Conservation (phyloP, 2,888 invertebrate genomes). For the Nezara viridula region DNA sequence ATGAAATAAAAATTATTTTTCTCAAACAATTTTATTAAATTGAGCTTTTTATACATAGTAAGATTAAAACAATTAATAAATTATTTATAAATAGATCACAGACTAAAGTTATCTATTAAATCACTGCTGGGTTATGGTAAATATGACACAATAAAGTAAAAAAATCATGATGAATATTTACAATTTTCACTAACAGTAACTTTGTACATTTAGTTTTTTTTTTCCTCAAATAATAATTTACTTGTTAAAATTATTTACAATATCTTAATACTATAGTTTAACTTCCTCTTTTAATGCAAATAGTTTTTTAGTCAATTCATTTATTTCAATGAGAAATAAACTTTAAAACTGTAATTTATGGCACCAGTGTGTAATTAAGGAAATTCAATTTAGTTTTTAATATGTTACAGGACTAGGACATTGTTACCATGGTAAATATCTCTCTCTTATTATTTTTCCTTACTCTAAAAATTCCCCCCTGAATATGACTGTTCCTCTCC, state of each 20-base stretch:
- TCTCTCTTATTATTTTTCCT: not conserved
- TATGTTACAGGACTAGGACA: not conserved
- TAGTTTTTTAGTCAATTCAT: not conserved
- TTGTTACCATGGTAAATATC: not conserved
- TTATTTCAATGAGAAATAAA: not conserved
- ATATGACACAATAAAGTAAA: not conserved
- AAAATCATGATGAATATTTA: not conserved
- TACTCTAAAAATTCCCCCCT: not conserved
- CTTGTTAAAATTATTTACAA: not conserved
- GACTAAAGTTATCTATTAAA: not conserved
- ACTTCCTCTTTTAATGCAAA: not conserved
- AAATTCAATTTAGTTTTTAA: not conserved
- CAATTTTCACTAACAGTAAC: not conserved
- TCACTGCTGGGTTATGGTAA: not conserved
- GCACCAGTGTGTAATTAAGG: not conserved
- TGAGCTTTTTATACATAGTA: not conserved
- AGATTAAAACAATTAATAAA: conserved; percentile 12
- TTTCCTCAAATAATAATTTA: not conserved
- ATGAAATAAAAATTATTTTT: not conserved
- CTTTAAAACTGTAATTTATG: not conserved
- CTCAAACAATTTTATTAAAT: conserved; percentile 3
- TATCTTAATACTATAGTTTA: not conserved
- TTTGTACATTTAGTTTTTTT: not conserved
- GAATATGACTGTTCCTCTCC: not conserved
- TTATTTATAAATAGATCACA: conserved; percentile 39